Percentiles rank a stretch among this genome's conserved stretches.
Conservation (phyloP, 2,797 vertebrate species). For the Sylvilagus floridanus region DNA sequence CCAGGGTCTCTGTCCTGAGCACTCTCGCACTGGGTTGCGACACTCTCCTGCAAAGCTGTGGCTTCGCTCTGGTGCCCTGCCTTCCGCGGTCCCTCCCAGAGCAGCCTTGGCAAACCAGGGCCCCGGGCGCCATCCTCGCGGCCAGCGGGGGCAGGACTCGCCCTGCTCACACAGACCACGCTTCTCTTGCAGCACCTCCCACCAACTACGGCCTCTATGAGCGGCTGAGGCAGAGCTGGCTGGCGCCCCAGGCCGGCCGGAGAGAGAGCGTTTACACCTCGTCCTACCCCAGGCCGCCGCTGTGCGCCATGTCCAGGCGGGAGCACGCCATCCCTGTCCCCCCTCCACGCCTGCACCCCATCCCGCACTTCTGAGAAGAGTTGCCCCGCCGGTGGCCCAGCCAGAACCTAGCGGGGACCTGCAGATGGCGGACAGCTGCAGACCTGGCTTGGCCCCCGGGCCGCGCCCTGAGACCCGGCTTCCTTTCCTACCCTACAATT, state of each 20-base stretch:
- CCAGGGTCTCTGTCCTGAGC: not conserved
- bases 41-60: not conserved
- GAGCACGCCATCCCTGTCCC: constrained; percentile 24
- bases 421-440: not conserved
- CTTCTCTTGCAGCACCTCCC: constrained; percentile 87
- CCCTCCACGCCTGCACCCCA: constrained; percentile 66
- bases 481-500: not conserved
- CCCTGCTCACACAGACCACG: not conserved
- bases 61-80: not conserved
- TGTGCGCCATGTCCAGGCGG: constrained; percentile 77
- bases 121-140: fast-evolving
- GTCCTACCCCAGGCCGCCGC: constrained; percentile 85
- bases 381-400: fast-evolving
- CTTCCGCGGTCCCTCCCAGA: fast-evolving
- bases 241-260: constrained; percentile 61
- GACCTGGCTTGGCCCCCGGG: not conserved
- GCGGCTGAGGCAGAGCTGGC: constrained; percentile 82
- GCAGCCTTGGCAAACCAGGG: not conserved
- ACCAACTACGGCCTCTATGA: constrained; percentile 88
- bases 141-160: fast-evolving
- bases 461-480: too few species aligned
- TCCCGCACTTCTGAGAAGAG: constrained; percentile 26
- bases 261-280: constrained; percentile 85
- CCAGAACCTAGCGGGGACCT: not conserved
- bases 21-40: too few species aligned